Evolutionary conservation across 2,888 invertebrate genomes (phyloP).

Genomic region (Norana najaformis): DNA sequence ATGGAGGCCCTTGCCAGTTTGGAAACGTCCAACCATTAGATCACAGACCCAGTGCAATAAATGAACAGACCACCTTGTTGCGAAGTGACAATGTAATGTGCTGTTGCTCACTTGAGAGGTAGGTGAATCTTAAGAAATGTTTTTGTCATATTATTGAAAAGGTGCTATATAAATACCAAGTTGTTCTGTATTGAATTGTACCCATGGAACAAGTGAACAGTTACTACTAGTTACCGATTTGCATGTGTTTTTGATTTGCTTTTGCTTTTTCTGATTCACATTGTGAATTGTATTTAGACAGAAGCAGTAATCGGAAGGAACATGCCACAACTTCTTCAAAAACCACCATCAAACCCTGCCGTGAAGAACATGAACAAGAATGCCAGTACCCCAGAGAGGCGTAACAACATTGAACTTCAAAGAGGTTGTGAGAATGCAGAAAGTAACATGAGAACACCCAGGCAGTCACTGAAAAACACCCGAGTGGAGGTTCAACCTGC

Average conservation of each 20-base stretch:
- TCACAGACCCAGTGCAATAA: no score
- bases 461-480: conserved; percentile 2
- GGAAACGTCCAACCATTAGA: no score
- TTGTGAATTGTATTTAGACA: neutral
- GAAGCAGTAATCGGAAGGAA: neutral
- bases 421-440: conserved; percentile 3
- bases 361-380: neutral
- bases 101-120: no score
- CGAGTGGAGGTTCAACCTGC: neutral
- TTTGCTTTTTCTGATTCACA: neutral
- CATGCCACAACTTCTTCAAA: neutral
- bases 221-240: neutral
- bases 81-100: no score
- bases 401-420: neutral
- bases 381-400: neutral
- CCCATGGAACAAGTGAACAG: neutral
- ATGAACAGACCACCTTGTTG: no score
- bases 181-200: neutral
- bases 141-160: no score
- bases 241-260: neutral
- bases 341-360: neutral
- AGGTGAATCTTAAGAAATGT: no score
- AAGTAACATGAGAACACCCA: neutral
- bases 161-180: no score
- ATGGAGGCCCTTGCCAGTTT: no score